Base-by-base conservation (phyloP, 2,888 invertebrate genomes). In the Parascotia fuliginaria region DNA sequence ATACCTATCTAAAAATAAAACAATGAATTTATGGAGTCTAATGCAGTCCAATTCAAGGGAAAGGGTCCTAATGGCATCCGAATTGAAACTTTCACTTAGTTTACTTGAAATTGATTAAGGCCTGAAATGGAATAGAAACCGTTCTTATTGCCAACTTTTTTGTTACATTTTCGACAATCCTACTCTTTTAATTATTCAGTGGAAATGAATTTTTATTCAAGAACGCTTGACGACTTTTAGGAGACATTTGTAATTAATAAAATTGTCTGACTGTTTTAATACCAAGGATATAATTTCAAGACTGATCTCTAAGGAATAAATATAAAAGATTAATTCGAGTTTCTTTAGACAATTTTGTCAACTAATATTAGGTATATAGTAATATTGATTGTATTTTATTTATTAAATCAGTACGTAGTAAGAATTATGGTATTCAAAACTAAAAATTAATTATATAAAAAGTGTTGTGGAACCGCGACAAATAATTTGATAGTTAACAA, bases 1-100 rank as follows among this genome's bases (percentile, higher is more conserved):
- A 27, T 34, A 13, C 24, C 19, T 29, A 52, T 52, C 40, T 45
- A 59, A 53, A 65, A 60, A 65, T 65, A 44, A 66, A 71, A 55
- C 56, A 58, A 63, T 38, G 51, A 46, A 55, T 65, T 70, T 62
- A 60, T 55, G 65, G 55, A 63, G 40, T 42, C 57, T 57, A 69
- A 66, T 63, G 56, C 58, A 52, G 49, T 45, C 43, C 54, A 56
- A 64, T 62, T 44, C 49, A 61, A 65, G 64, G 66, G 61, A 74
- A 73, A 33, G 47, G 46, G 24, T 70, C 63, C 65, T 75, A 83
- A 84, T 79, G 74, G 74, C 60, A 56, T 45, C 73, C 65, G 73
- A 84, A 85, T 81, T 81, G 81, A 79, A 84, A 82, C 79, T 85
- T 83, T 85, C 72, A 79, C 78, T 81, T 79, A 77, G 75, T 81